These are phyloP conservation scores for Nansenia antarctica DNA, from an alignment of 2,113 vertebrate species.

Conservation along the genomic window DNA sequence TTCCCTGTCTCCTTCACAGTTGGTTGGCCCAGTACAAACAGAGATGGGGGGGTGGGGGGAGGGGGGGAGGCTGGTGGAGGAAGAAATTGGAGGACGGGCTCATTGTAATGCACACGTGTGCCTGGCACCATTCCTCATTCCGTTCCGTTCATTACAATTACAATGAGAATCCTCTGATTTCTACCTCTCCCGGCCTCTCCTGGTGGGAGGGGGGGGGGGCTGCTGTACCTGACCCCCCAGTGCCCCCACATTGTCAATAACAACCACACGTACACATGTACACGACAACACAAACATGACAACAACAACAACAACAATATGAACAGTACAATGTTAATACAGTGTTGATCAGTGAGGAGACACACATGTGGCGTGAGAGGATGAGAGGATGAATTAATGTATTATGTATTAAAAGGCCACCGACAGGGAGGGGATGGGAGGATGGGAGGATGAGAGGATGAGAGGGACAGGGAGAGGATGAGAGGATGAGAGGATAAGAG, in stretches of 20 bases:
- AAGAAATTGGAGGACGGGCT: too few species aligned
- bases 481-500: not conserved
- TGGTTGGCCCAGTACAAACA: conserved; percentile 7
- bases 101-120: too few species aligned
- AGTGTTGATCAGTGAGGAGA: conserved; percentile 20
- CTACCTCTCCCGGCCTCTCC: too few species aligned
- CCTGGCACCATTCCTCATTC: too few species aligned
- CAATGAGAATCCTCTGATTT: too few species aligned
- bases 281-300: conserved; percentile 39
- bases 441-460: conserved; percentile 1
- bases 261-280: conserved; percentile 50
- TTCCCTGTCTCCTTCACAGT: conserved; percentile 15
- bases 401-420: too few species aligned
- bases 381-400: too few species aligned
- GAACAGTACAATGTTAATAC: conserved; percentile 23
- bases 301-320: conserved; percentile 33
- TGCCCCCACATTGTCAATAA: conserved; percentile 47
- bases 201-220: not conserved
- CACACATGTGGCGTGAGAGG: conserved; percentile 13
- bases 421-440: conserved; percentile 16
- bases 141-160: too few species aligned
- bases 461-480: too few species aligned
- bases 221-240: conserved; percentile 49
- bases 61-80: too few species aligned
- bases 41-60: too few species aligned